Base-by-base conservation (phyloP, 2,888 invertebrate species). In the Darwinula stevensoni region DNA sequence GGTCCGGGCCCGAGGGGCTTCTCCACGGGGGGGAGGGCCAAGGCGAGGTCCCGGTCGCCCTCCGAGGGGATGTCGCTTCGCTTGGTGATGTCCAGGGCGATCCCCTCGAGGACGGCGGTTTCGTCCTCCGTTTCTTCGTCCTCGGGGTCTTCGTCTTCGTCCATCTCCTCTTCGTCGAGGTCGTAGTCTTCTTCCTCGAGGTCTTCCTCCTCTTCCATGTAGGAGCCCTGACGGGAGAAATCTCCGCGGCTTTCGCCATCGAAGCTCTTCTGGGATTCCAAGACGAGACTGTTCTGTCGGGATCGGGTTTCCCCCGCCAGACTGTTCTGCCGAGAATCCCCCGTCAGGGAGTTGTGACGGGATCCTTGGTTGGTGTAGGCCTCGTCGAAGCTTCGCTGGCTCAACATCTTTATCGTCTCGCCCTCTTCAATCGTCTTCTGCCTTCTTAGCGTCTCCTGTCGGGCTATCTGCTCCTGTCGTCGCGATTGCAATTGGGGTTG, bases 41-140 rank as follows among this genome's bases (percentile, higher is more conserved):
- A 9, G 9, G 6, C 22, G 6, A 22, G 22, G 9, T 22, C 22
- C n/a, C n/a, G 9, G 9, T 22, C 9, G 22, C 22, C 22, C n/a
- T 22, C 22, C 9, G 22, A 22, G 6, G 22, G 9, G 22, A 22
- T 22, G 22, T 22, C n/a, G 22, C 22, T 22, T 6, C 22, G 22
- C n/a, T 22, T 22, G 22, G 22, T 22, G 22, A 22, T 22, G 22
- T 22, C 22, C 22, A 22, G 9, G n/a, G 22, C 22, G 22, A 22
- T 6, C 9, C n/a, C 22, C n/a, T 22, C 22, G n/a, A 22, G 6
- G 22, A 22, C 22, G n/a, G 22, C 22, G 22, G 6, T 22, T 22
- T n/a, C n/a, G 6, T 6, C 6, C n/a, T 22, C 6, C 6, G 11
- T 3, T 27, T 11, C 9, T 16, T 11, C 12, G 11, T 9, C 9